Base-by-base conservation (phyloP, 2,113 vertebrate species). In the Ceyx cyanopectus region DNA sequence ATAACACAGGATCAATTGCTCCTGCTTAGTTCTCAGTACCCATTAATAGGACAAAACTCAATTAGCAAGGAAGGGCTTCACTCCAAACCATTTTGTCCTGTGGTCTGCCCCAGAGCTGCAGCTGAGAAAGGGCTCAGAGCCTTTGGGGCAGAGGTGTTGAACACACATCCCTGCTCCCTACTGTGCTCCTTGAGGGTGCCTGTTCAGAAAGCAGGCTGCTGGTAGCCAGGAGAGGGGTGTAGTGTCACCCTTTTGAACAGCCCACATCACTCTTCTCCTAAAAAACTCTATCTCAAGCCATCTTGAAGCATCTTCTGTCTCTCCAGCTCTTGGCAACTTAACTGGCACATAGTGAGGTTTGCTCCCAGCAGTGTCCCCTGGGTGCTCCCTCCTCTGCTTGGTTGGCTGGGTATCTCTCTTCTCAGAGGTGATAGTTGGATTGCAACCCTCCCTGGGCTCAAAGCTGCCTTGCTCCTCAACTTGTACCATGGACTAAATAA, bases 241-340 rank as follows among this genome's bases (percentile, higher is more conserved):
- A 5, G 67, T 75, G 30, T 34, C 45, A 62, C 37, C 58, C 84
- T 63, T 7, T 5, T 78, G 72, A 72, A 81, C 62, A 66, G 54
- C 65, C 54, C 5, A 4, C 27, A 2, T 58, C 72, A n/a, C 81
- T 81, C 19, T 26, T 54, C 66, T 62, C 13, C 0, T 68, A 68
- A 34, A 74, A 92, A 85, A 93, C 37, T 82, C 74, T 82, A 79
- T 90, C 57, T 81, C n/a, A 90, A 91, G 41, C 34, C 82, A 60
- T 65, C 68, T 82, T 19, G 32, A 1, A 77, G 51, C n/a, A 75
- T 74, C 66, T 87, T 62, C 34, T 76, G 53, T 54, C 56, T 60
- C 69, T 80, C 51, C 68, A 84, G 82, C 89, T 92, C 84, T 73
- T 85, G 87, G 74, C 51, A 86, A 21, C 46, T n/a, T 81, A 72